phyloP scores from a whole-genome alignment of 2,888 invertebrate genomes.

The Amiota communis region DNA sequence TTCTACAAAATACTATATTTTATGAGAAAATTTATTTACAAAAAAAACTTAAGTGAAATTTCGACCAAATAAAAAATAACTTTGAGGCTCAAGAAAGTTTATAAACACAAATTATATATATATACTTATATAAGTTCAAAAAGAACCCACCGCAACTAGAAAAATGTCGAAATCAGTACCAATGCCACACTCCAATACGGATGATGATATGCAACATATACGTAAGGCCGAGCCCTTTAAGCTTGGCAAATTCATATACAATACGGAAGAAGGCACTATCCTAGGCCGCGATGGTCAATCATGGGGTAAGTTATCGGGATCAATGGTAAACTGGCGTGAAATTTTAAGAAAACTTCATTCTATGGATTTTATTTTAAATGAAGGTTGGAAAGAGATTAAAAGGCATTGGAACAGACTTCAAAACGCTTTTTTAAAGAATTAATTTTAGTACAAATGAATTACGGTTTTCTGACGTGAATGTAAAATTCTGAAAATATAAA shows the following conservation, averaged over 20 bases:
- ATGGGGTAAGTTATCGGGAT: slow-evolving; percentile 78
- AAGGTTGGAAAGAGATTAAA: too few species aligned
- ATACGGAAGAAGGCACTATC: slow-evolving; percentile 77
- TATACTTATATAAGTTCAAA: not conserved
- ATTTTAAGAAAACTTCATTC: too few species aligned
- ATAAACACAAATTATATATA: not conserved
- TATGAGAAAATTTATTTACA: slow-evolving; percentile 14
- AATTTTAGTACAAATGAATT: too few species aligned
- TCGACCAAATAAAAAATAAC: slow-evolving; percentile 27
- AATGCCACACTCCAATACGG: slow-evolving; percentile 60
- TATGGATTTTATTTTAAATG: too few species aligned
- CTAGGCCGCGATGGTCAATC: slow-evolving; percentile 77
- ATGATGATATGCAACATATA: slow-evolving; percentile 60
- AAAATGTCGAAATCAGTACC: slow-evolving; percentile 69
- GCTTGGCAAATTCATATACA: slow-evolving; percentile 73
- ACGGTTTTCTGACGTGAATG: too few species aligned
- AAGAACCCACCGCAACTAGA: slow-evolving; percentile 39
- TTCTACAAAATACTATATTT: slow-evolving; percentile 12
- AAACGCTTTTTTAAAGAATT: too few species aligned
- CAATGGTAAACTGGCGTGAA: too few species aligned
- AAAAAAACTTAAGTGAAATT: slow-evolving; percentile 1
- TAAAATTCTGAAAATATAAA: too few species aligned
- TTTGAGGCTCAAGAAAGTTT: slow-evolving; percentile 14
- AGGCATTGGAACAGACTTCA: too few species aligned
- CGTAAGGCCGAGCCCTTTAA: slow-evolving; percentile 69